A percentile compares a stretch with the other conserved stretches of the same genome.
Evolutionary conservation across 2,888 invertebrate genomes (phyloP).

Genomic region (Globia sparganii): DNA sequence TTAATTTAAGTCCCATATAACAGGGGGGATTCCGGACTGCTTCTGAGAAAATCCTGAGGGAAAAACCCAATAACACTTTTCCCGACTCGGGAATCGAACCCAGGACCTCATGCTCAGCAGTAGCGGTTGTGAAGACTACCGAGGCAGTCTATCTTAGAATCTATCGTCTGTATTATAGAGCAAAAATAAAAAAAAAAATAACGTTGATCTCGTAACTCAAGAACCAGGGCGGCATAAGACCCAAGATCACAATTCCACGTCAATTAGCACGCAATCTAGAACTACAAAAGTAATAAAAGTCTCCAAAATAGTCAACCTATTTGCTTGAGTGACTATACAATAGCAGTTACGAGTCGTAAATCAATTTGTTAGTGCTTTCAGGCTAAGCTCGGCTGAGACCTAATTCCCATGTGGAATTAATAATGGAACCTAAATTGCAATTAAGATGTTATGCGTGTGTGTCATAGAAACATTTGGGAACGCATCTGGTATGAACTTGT

Average conservation of each 20-base stretch:
- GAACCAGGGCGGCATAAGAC: slow-evolving; percentile 47
- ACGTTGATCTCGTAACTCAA: slow-evolving; percentile 5
- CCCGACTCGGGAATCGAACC: not conserved
- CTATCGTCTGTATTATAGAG: not conserved
- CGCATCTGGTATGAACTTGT: slow-evolving; percentile 53
- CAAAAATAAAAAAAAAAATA: not conserved
- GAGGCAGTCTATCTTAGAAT: not conserved
- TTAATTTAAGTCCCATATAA: not conserved
- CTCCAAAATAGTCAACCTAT: slow-evolving; percentile 64
- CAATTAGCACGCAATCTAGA: slow-evolving; percentile 48
- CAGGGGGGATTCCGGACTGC: not conserved
- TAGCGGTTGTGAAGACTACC: not conserved
- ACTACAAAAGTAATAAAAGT: slow-evolving; percentile 55
- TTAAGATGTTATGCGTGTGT: slow-evolving; percentile 65
- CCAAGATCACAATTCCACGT: slow-evolving; percentile 38
- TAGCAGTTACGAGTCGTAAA: slow-evolving; percentile 65
- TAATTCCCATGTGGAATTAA: slow-evolving; percentile 75
- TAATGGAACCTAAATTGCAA: slow-evolving; percentile 72
- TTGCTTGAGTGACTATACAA: slow-evolving; percentile 68
- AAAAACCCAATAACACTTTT: not conserved
- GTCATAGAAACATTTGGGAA: slow-evolving; percentile 50
- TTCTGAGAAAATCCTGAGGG: not conserved
- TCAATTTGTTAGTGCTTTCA: slow-evolving; percentile 73
- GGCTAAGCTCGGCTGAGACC: slow-evolving; percentile 70
- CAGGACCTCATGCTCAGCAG: not conserved